Conservation (phyloP, 2,888 invertebrate species). For the Abscondita cerata region DNA sequence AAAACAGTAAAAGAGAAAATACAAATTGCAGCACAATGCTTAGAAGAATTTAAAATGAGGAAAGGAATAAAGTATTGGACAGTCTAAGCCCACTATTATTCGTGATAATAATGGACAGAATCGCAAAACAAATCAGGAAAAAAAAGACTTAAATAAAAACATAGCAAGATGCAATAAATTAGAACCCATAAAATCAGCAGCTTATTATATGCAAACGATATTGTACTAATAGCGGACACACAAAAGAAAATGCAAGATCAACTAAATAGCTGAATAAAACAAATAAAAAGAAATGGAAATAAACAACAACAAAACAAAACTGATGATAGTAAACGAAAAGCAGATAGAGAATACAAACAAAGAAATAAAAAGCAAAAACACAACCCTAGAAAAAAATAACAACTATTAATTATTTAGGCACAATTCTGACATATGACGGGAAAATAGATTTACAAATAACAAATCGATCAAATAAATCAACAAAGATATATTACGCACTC, state of each 20-base stretch:
- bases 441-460: neutral
- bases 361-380: slow-evolving; percentile 3
- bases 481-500: neutral
- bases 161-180: too few species aligned
- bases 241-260: neutral
- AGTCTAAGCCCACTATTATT: neutral
- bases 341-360: neutral
- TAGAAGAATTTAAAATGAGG: slow-evolving; percentile 9
- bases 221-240: too few species aligned
- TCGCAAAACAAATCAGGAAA: slow-evolving; percentile 4
- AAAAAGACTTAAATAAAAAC: too few species aligned
- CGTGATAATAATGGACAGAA: slow-evolving; percentile 6
- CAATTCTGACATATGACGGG: neutral
- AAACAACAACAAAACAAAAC: slow-evolving; percentile 1
- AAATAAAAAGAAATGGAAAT: neutral
- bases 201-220: too few species aligned
- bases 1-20: slow-evolving; percentile 1
- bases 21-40: slow-evolving; percentile 6
- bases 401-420: neutral
- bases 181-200: too few species aligned
- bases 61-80: slow-evolving; percentile 2
- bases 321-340: slow-evolving; percentile 1
- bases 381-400: neutral
- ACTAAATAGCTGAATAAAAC: neutral
- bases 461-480: slow-evolving; percentile 4